Evolutionary conservation across 1,140 invertebrate genomes (phyloP), one percentile per base, ranked within the genome.

Genomic region (Drosophila suzukii): DNA sequence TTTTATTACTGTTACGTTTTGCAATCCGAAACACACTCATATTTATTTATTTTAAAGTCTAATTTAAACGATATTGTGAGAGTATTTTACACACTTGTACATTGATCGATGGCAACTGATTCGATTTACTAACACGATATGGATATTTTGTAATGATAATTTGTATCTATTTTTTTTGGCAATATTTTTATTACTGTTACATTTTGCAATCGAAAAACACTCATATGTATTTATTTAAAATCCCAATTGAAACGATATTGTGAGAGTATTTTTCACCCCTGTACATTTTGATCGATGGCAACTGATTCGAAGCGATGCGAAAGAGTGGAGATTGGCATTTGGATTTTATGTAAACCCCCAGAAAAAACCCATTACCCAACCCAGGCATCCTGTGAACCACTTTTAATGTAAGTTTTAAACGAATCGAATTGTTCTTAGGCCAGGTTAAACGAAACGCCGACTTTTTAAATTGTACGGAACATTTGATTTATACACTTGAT

Each of bases 371-470:
- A 61, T 63, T 30, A 32, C 49, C 47, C 47, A 15, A 17, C 34
- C 62, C 57, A 65, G 20, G 43, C 43, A 66, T n/a, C 63, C 57
- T 41, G 61, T 61, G 30, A 80, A 67, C 62, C 68, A 78, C 46
- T 88, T 82, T 88, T 79, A 88, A 82, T 68, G 82, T 86, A 86
- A 88, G 79, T 88, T 88, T 88, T 89, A 88, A 88, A 72, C 58
- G 46, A 47, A 71, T 24, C 27, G 15, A 53, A 49, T 55, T 54
- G 59, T 62, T 54, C 44, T 59, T 49, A 46, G 41, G 27, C 7
- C 36, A 41, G 32, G n/a, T 67, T 50, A 49, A 67, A 38, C 44
- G 47, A 53, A 47, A 30, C 24, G 24, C 39, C 24, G 30, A 53
- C 41, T 43, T 24, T 17, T 27, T 20, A 44, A 41, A 39, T 34